Percentiles rank a stretch among this genome's conserved stretches.
Conservation (phyloP, 2,113 vertebrate species). For the Pantherophis guttatus region DNA sequence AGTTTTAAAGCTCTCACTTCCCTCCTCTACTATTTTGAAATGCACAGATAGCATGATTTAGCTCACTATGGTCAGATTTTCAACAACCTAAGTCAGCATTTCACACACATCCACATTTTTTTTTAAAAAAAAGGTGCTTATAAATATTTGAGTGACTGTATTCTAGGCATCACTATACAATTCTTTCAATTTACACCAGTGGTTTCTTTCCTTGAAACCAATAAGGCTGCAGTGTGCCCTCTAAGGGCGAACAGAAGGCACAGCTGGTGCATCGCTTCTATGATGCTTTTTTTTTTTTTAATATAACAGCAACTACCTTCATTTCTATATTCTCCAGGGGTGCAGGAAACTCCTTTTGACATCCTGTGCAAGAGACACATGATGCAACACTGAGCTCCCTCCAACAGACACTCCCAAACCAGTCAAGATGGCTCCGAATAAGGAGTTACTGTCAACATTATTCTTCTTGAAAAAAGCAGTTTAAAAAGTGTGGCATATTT, state of each 20-base stretch:
- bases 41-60: neutral
- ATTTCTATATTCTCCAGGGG: neutral
- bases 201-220: neutral
- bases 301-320: neutral
- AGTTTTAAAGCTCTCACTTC: neutral
- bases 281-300: neutral
- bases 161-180: neutral
- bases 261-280: neutral
- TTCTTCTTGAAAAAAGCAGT: neutral
- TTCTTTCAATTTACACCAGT: neutral
- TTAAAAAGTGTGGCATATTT: neutral
- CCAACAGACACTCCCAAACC: neutral
- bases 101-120: neutral
- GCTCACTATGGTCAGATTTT: neutral
- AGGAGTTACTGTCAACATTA: neutral
- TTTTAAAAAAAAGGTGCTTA: slow-evolving; percentile 31
- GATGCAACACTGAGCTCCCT: neutral
- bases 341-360: neutral
- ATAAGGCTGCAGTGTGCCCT: slow-evolving; percentile 13
- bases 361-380: neutral
- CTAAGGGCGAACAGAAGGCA: slow-evolving; percentile 15
- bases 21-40: neutral
- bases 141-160: slow-evolving; percentile 21
- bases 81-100: neutral
- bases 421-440: neutral